A percentile compares a stretch with the other conserved stretches of the same genome.
These are phyloP conservation scores for Myotis brandtii DNA, from an alignment of 2,113 vertebrate genomes.

Conservation along the genomic window DNA sequence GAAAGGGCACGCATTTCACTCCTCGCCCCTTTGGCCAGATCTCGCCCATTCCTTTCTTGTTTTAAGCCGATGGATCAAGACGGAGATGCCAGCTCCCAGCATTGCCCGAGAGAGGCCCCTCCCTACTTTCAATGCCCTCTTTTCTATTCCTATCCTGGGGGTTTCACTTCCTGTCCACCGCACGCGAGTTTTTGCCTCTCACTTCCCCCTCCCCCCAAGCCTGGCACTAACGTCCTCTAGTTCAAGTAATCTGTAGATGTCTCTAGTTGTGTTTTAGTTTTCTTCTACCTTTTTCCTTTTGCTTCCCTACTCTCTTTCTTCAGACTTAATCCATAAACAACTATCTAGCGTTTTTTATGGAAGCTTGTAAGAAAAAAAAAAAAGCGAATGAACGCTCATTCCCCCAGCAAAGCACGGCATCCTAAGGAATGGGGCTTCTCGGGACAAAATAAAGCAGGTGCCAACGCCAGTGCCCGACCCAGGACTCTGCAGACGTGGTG, in stretches of 20 bases:
- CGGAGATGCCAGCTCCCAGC: not conserved
- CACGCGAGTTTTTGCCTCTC: not conserved
- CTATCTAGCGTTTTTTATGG: not conserved
- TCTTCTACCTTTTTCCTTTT: not conserved
- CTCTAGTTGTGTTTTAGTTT: conserved; percentile 9
- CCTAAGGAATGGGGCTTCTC: not conserved
- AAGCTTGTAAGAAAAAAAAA: not conserved
- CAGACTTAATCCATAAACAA: not conserved
- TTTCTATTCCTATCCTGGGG: not conserved
- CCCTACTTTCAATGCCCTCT: not conserved
- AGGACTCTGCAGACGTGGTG: not conserved
- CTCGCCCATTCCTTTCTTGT: not conserved
- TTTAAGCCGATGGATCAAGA: not conserved
- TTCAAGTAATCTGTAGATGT: not conserved
- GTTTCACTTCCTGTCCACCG: conserved; percentile 37
- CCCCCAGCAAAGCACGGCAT: not conserved
- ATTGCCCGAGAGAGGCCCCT: not conserved
- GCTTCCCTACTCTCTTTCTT: not conserved
- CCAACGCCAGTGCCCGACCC: not conserved
- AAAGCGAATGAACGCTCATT: not conserved
- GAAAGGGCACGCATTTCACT: not conserved
- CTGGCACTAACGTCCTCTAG: not conserved
- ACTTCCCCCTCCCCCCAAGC: not conserved
- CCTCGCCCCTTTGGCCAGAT: not conserved
- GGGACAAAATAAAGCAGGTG: not conserved